Base-by-base conservation (phyloP, 2,797 vertebrate genomes). In the Geotrypetes seraphini region DNA sequence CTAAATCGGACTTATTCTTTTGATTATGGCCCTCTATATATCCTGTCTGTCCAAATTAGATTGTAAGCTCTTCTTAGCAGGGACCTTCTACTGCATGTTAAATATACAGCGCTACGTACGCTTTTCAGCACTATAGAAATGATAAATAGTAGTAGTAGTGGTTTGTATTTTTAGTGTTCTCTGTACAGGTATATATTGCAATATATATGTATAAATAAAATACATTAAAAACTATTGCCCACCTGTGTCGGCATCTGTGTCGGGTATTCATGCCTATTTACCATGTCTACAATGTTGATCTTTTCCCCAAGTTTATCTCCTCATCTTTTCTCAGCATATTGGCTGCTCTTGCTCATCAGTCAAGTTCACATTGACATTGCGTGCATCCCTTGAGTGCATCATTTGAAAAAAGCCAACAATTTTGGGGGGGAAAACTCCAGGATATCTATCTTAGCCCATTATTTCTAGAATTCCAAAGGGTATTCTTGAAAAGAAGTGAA, bases 181-280 rank as follows among this genome's bases (percentile, higher is more conserved):
- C n/a, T n/a, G n/a, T n/a, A n/a, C n/a, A n/a, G n/a, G n/a, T n/a
- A n/a, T n/a, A n/a, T n/a, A n/a, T n/a, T n/a, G n/a, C n/a, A n/a
- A n/a, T n/a, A n/a, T n/a, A n/a, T n/a, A n/a, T n/a, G n/a, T n/a
- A n/a, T n/a, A n/a, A n/a, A n/a, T n/a, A n/a, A n/a, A n/a, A n/a
- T n/a, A n/a, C n/a, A n/a, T n/a, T n/a, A n/a, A n/a, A n/a, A n/a
- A n/a, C n/a, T n/a, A n/a, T n/a, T n/a, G n/a, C 99, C 96, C 0
- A 91, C 97, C 69, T 98, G 93, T 1, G 93, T 98, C 63, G 96
- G 96, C 96, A 99, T 99, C 78, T 99, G 99, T 46, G 96, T 96
- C 54, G 97, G 78, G 64, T 98, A 98, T 39, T 98, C 96, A 0
- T 99, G 94, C 24, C 92, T 86, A 69, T 93, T 98, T 64, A 99